phyloP scores from a whole-genome alignment of 2,797 vertebrate species.

The Chiloscyllium punctatum region DNA sequence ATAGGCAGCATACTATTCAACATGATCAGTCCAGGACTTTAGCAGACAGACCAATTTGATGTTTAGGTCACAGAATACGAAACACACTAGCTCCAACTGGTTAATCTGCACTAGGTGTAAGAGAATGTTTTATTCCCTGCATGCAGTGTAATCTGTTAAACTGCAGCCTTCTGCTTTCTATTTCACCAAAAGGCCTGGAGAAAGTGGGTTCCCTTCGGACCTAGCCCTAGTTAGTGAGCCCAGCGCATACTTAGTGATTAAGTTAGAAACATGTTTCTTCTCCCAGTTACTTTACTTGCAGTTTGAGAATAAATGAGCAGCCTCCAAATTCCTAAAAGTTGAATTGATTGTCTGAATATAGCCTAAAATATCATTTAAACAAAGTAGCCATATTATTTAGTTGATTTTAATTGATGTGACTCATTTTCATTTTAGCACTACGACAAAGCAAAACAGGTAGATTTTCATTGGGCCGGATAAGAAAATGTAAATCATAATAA shows the following conservation, averaged over 20 bases:
- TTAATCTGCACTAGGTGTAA: background rate
- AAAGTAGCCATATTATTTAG: background rate
- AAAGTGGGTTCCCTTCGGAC: conserved; percentile 8
- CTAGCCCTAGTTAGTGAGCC: background rate
- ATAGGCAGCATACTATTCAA: background rate
- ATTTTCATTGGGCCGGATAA: conserved; percentile 41
- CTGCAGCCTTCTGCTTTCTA: background rate
- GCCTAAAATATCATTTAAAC: background rate
- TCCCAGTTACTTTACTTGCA: background rate
- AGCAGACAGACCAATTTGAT: background rate
- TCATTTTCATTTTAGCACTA: conserved; percentile 48
- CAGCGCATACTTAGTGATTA: background rate
- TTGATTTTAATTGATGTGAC: conserved; percentile 50
- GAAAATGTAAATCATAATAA: conserved; percentile 43
- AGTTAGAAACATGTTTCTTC: too few relatives aligned
- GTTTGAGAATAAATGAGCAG: background rate
- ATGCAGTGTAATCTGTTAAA: background rate
- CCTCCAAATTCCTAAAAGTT: background rate
- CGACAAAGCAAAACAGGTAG: conserved; percentile 46
- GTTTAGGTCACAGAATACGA: conserved; percentile 9
- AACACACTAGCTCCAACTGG: background rate
- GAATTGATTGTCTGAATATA: too few relatives aligned
- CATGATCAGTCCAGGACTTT: background rate
- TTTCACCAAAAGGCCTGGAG: background rate
- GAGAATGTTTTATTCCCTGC: background rate